Evolutionary conservation across 2,113 vertebrate species (phyloP), one percentile per base, ranked within the genome.

Genomic region (Ahaetulla prasina): DNA sequence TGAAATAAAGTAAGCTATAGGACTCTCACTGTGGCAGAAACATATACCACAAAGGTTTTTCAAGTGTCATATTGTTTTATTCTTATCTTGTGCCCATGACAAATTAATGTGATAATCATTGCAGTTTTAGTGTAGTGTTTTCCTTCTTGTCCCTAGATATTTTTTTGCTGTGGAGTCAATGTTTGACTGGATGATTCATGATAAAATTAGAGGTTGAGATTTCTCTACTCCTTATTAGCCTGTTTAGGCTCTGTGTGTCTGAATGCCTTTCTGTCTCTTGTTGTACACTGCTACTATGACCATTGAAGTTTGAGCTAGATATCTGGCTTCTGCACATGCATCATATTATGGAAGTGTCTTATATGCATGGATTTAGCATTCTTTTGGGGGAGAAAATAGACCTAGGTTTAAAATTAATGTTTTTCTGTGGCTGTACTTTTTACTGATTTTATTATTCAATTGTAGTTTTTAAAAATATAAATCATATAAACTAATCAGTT

Each of bases 391-490:
- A 22, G n/a, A 39, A 80, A 80, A 80, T 43, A 80, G 68, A 80
- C 68, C 68, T 74, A 39, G 20, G 35, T 80, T 80, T 39, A 3
- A 80, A 80, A 60, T 20, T 39, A 80, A 39, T 39, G n/a, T 39
- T 16, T 74, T 74, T 18, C 16, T 8, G 14, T 39, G 63, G 16
- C 6, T 35, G 14, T 74, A 74, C 63, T 18, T 68, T 35, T 68
- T n/a, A 68, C 68, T 74, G 68, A 30, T 63, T 63, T 74, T 74
- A 95, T 25, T 20, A 27, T 30, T 93, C 47, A 91, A 92, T n/a
- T 39, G 90, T 60, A 68, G 0, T 0, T 91, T 91, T 91, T n/a
- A 47, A 57, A 55, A 35, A 14, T 85, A 39, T 87, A 22, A 14
- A 25, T 90, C 25, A 22, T 25, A 23, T 57, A n/a, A 25, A 49